These are phyloP conservation scores for Ligdia adustata DNA, from an alignment of 2,888 invertebrate species.

Conservation along the genomic window DNA sequence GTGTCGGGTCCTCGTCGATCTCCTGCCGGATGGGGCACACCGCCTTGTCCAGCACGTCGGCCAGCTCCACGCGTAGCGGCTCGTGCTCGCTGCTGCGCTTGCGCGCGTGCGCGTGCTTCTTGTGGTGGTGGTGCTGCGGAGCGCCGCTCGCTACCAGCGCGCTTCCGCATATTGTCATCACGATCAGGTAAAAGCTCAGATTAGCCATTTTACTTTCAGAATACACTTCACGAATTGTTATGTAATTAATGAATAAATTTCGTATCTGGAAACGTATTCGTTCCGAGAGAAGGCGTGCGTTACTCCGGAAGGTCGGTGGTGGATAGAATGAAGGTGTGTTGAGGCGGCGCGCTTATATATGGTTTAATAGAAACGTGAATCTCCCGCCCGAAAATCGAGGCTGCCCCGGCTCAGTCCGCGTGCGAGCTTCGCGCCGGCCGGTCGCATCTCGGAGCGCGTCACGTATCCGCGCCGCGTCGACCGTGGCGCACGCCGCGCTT, in stretches of 20 bases:
- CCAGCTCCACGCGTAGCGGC: constrained; percentile 48
- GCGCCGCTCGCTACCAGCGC: constrained; percentile 29
- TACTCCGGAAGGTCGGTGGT: constrained; percentile 19
- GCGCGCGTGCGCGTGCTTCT: constrained; percentile 5
- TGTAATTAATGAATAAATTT: no score
- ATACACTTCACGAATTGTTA: no score
- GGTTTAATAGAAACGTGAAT: no score
- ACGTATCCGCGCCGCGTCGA: neutral
- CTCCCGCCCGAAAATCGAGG: no score
- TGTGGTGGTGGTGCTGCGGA: constrained; percentile 20
- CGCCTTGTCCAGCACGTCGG: constrained; percentile 59
- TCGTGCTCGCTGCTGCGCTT: constrained; percentile 10
- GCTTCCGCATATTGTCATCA: constrained; percentile 29
- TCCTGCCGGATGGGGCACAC: constrained; percentile 67
- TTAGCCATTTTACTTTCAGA: constrained; percentile 12
- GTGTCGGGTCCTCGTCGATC: constrained; percentile 55
- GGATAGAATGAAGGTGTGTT: constrained; percentile 31
- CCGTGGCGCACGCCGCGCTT: neutral
- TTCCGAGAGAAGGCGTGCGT: constrained; percentile 21
- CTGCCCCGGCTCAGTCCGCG: no score
- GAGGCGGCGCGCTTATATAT: constrained; percentile 22
- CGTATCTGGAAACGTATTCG: neutral
- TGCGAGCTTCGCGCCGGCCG: constrained; percentile 17
- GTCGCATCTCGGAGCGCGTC: neutral
- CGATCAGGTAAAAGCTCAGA: constrained; percentile 30